Evolutionary conservation across 2,888 invertebrate species (phyloP).

Genomic region (Lasioglossum figueresi): DNA sequence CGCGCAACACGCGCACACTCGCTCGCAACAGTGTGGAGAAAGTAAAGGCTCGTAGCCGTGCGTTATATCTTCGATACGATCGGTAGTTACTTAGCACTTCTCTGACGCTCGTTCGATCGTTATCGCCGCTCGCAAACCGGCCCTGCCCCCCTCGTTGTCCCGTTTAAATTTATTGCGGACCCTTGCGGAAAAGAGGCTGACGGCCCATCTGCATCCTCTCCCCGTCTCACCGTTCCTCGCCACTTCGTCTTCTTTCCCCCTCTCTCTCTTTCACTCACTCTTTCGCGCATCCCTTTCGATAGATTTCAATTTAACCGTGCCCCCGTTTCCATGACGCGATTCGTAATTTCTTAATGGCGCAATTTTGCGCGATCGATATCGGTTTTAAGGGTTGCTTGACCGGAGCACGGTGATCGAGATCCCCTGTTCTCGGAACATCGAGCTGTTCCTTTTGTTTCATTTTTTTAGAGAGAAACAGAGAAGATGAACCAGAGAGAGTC

Average conservation of each 20-base stretch:
- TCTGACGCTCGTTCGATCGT: constrained; percentile 79
- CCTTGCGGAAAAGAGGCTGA: constrained; percentile 73
- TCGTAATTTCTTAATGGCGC: constrained; percentile 16
- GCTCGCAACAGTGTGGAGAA: not conserved
- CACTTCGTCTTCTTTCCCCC: not conserved
- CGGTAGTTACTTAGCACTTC: constrained; percentile 83
- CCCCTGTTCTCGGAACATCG: not conserved
- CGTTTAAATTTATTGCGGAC: constrained; percentile 80
- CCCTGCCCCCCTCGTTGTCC: constrained; percentile 76
- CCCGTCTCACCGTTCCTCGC: not conserved
- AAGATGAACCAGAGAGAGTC: not conserved
- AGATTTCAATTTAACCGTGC: constrained; percentile 12
- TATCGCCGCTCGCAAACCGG: constrained; percentile 75
- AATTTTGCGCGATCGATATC: constrained; percentile 14
- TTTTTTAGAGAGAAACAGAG: not conserved
- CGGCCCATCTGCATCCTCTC: constrained; percentile 70
- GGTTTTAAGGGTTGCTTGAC: not conserved
- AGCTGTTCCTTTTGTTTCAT: not conserved
- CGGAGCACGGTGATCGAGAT: not conserved
- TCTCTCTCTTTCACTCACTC: not conserved
- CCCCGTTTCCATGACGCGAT: constrained; percentile 2
- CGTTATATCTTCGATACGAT: constrained; percentile 78
- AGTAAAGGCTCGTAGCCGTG: constrained; percentile 36
- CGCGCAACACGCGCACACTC: not conserved
- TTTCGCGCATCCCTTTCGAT: not conserved